phyloP scores from a whole-genome alignment of 2,797 vertebrate genomes.

The Fundulus diaphanus region DNA sequence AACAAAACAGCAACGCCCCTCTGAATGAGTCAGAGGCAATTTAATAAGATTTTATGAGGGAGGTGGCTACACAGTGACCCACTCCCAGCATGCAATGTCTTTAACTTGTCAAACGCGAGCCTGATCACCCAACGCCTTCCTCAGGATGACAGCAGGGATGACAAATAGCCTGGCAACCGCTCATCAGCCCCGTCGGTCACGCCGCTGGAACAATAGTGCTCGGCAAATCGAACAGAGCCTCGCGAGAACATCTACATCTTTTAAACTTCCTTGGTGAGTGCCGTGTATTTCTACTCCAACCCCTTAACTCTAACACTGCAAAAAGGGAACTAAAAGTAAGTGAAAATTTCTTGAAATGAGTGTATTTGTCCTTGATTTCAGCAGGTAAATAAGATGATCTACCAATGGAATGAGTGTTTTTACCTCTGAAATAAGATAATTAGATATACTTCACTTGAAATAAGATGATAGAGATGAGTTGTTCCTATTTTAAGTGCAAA shows the following conservation, averaged over 20 bases:
- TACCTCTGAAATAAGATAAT: too few species aligned
- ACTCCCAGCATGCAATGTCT: conserved; percentile 23
- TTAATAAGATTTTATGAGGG: conserved; percentile 26
- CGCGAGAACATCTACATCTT: not conserved
- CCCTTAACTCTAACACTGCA: not conserved
- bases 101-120: conserved; percentile 14
- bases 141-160: conserved; percentile 6
- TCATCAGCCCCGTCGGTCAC: conserved; percentile 1
- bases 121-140: conserved; percentile 5
- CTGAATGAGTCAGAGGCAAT: conserved; percentile 11
- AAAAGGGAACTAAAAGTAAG: too few species aligned
- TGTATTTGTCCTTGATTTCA: too few species aligned
- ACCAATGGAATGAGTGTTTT: too few species aligned
- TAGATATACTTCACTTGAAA: too few species aligned
- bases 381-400: too few species aligned
- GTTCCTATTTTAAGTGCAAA: too few species aligned
- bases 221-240: not conserved
- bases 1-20: not conserved
- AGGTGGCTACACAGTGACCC: conserved; percentile 14
- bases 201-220: not conserved
- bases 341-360: too few species aligned
- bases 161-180: conserved; percentile 7
- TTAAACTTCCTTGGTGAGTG: not conserved
- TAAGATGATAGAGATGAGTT: too few species aligned
- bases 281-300: not conserved